These are phyloP conservation scores for Pipa parva DNA, from an alignment of 2,113 vertebrate species.

Conservation along the genomic window DNA sequence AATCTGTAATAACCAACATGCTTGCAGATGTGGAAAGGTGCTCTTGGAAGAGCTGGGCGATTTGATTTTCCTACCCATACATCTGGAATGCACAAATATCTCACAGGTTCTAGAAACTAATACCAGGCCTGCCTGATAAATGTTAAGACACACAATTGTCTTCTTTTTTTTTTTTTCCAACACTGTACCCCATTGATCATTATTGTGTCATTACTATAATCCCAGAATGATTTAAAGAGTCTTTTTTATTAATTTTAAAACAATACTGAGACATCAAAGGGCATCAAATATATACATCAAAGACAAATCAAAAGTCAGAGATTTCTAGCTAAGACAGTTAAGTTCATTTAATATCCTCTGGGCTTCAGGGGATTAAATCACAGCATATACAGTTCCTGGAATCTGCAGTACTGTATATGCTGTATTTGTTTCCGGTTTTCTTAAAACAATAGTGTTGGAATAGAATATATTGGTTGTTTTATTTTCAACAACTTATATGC, in stretches of 20 bases:
- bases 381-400: slow-evolving; percentile 73
- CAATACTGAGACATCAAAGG: slow-evolving; percentile 73
- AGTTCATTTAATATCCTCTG: slow-evolving; percentile 76
- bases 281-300: slow-evolving; percentile 71
- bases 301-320: slow-evolving; percentile 65
- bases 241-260: slow-evolving; percentile 66
- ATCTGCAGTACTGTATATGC: slow-evolving; percentile 58
- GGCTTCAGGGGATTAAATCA: slow-evolving; percentile 70
- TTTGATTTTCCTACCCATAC: slow-evolving; percentile 58
- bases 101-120: slow-evolving; percentile 57
- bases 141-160: slow-evolving; percentile 55
- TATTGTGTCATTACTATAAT: slow-evolving; percentile 67
- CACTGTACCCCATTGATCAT: slow-evolving; percentile 65
- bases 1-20: slow-evolving; percentile 51
- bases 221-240: slow-evolving; percentile 72
- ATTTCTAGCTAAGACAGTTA: slow-evolving; percentile 74
- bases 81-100: slow-evolving; percentile 63
- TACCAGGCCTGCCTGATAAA: slow-evolving; percentile 61
- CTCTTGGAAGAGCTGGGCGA: slow-evolving; percentile 58
- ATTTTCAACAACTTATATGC: no score
- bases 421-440: slow-evolving; percentile 61
- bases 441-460: slow-evolving; percentile 33
- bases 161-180: slow-evolving; percentile 59
- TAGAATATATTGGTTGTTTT: not conserved
- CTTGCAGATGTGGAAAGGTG: slow-evolving; percentile 74